Base-by-base conservation (phyloP, 2,113 vertebrate genomes). In the Ceratotherium simum region DNA sequence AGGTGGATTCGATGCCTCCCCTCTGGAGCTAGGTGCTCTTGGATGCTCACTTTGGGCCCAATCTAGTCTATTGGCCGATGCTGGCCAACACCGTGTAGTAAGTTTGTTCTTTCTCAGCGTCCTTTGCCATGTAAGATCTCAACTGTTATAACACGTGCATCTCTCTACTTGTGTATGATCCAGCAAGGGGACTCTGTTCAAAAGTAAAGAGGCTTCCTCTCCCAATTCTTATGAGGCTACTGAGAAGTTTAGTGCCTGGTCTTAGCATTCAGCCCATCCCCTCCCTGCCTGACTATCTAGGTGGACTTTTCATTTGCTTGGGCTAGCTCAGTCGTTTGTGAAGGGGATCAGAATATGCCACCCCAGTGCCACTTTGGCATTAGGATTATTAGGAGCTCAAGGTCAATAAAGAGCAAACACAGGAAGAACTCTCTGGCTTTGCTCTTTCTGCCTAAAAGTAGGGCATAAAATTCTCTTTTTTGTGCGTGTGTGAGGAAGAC, bases 11-110 rank as follows among this genome's bases (percentile, higher is more conserved):
- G 3, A 16, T 2, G 29, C 6, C 31, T 79, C 8, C 27, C 29
- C 27, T n/a, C 16, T 42, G 10, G 7, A 8, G 46, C 31, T 21
- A 3, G 2, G 29, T 54, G 67, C 31, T 8, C 0, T 12, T n/a
- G 12, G 46, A 56, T 0, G 2, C 12, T 62, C 12, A 14, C 36
- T 64, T 29, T 27, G 72, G 29, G 14, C n/a, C 31, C 36, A 39
- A 1, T 8, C 3, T n/a, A 36, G n/a, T 21, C 78, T 29, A 17
- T 11, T 3, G 13, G 29, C 18, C 39, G 60, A 1, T 25, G 29
- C 8, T 7, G 12, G 31, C 13, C 36, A 46, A 75, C 51, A 8
- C 17, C 1, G 18, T 14, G 70, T 17, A 8, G 6, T 25, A 42
- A n/a, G 23, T 39, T 27, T 65, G 36, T 46, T 46, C 58, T 60